These are phyloP conservation scores for Nesometra sesokonis DNA, from an alignment of 35 echinoderm and acorn worm species.

Conservation along the genomic window DNA sequence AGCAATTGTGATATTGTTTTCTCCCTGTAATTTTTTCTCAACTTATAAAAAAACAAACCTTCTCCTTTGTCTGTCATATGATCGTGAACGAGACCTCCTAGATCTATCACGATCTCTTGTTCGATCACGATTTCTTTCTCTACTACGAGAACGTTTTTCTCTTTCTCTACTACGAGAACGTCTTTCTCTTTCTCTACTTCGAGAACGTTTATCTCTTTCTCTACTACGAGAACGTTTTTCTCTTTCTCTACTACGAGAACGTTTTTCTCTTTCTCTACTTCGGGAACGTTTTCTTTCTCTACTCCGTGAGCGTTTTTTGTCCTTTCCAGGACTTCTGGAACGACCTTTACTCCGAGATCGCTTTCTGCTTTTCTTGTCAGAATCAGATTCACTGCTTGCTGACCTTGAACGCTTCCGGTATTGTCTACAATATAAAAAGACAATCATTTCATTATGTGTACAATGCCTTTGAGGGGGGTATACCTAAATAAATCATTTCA, in stretches of 20 bases:
- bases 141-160: not conserved
- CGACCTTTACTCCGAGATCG: not conserved
- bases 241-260: not conserved
- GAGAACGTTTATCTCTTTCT: too few relatives aligned
- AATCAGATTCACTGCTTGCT: not conserved
- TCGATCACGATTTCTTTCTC: not conserved
- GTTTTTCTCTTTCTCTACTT: not conserved
- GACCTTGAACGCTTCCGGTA: conserved; percentile 4
- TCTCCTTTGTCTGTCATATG: not conserved
- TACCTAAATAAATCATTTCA: too few relatives aligned
- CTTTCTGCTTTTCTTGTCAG: not conserved
- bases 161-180: not conserved
- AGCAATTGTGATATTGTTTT: not conserved
- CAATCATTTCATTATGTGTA: too few relatives aligned
- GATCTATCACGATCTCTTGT: not conserved
- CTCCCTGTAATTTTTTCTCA: not conserved
- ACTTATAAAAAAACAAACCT: not conserved
- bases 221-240: not conserved
- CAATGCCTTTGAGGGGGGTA: not conserved
- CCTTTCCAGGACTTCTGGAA: not conserved
- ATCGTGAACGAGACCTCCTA: not conserved
- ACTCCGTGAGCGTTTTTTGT: not conserved
- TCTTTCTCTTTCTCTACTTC: not conserved
- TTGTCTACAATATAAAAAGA: not conserved
- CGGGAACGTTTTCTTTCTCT: not conserved